Evolutionary conservation across 1,140 invertebrate genomes (phyloP).

Genomic region (Achatina immaculata): DNA sequence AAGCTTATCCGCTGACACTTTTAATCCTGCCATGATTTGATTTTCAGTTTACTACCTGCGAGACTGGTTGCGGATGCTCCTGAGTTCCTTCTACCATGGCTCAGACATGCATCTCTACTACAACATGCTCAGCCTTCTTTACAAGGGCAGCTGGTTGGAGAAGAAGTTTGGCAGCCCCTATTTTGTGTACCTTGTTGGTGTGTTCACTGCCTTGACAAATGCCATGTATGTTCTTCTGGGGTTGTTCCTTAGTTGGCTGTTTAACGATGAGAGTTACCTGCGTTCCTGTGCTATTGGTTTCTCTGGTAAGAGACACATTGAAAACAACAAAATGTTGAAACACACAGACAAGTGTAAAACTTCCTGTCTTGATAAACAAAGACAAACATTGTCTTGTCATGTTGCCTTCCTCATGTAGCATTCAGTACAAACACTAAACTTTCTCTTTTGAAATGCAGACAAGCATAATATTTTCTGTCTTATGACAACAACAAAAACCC

Average conservation of each 20-base stretch:
- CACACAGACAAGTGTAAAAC: neutral
- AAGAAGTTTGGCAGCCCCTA: conserved; percentile 74
- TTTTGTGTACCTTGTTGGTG: conserved; percentile 74
- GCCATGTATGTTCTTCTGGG: conserved; percentile 74
- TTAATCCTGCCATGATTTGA: too few species aligned
- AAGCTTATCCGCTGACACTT: too few species aligned
- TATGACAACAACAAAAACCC: too few species aligned
- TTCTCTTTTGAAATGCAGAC: too few species aligned
- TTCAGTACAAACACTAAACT: too few species aligned
- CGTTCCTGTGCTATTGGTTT: conserved; percentile 80
- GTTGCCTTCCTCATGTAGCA: too few species aligned
- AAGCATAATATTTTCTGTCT: too few species aligned
- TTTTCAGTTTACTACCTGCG: conserved; percentile 72
- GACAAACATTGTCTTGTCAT: too few species aligned
- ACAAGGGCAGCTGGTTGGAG: conserved; percentile 77
- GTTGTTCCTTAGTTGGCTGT: conserved; percentile 55
- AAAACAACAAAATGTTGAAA: neutral
- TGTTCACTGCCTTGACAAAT: conserved; percentile 76
- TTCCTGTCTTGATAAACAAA: too few species aligned
- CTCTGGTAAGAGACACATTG: conserved; percentile 72
- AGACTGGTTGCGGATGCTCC: conserved; percentile 76
- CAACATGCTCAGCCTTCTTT: conserved; percentile 81
- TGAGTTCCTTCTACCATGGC: conserved; percentile 79
- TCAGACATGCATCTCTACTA: conserved; percentile 83
- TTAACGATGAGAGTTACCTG: conserved; percentile 67